phyloP scores from a whole-genome alignment of 2,113 vertebrate genomes.

The Bos taurus region DNA sequence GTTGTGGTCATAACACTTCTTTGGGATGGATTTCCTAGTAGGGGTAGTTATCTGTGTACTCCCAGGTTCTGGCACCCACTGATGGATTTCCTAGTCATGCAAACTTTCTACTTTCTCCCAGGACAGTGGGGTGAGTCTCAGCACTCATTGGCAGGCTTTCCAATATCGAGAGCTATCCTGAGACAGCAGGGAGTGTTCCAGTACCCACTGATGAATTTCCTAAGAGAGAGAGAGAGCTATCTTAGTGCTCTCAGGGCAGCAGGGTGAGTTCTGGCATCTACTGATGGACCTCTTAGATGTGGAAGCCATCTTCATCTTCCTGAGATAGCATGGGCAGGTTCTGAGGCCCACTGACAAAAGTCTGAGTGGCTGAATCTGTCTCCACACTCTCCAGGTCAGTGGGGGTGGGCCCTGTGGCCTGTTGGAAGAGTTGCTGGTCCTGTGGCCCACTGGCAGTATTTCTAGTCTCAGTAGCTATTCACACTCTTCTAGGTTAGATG shows the following conservation, averaged over 20 bases:
- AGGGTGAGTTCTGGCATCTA: neutral
- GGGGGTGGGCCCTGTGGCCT: neutral
- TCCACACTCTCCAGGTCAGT: neutral
- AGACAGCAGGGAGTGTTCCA: neutral
- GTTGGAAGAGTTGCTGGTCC: neutral
- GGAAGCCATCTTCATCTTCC: neutral
- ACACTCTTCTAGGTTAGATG: neutral
- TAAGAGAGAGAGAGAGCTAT: neutral
- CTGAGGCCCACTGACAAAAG: neutral
- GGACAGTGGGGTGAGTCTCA: neutral
- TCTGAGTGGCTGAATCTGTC: neutral
- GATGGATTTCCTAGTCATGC: neutral
- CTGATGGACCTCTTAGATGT: neutral
- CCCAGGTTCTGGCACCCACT: neutral
- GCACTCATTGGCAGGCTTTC: neutral
- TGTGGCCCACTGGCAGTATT: neutral
- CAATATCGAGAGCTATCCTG: neutral
- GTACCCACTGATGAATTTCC: neutral
- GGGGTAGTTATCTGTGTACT: neutral
- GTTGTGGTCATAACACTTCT: neutral
- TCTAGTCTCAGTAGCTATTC: neutral
- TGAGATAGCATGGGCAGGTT: neutral
- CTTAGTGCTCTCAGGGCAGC: neutral
- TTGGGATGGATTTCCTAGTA: neutral
- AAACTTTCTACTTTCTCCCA: neutral